phyloP scores from a whole-genome alignment of 2,113 vertebrate genomes.

The Procavia capensis region DNA sequence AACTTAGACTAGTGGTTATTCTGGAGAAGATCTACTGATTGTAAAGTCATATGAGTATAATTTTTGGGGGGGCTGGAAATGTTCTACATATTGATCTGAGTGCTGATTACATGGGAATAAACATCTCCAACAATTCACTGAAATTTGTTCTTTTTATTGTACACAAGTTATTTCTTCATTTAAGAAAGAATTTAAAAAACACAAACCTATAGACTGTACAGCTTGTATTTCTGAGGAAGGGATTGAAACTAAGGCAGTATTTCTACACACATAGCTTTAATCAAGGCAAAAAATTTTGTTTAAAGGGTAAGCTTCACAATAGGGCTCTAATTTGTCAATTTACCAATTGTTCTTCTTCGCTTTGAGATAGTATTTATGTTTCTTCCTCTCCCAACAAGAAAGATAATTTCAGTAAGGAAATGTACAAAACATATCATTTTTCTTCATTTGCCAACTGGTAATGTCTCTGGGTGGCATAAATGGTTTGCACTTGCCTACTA shows the following conservation, averaged over 20 bases:
- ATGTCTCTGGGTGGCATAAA: neutral
- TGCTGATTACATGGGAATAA: neutral
- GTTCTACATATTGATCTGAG: slow-evolving; percentile 22
- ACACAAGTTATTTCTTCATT: neutral
- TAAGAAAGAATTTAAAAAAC: slow-evolving; percentile 8
- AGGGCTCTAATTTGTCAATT: slow-evolving; percentile 4
- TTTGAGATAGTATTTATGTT: slow-evolving; percentile 41
- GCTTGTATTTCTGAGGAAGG: slow-evolving; percentile 6
- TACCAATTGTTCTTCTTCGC: neutral
- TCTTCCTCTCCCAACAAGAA: neutral
- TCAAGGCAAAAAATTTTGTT: slow-evolving; percentile 34
- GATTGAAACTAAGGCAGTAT: neutral
- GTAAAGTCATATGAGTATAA: slow-evolving; percentile 3
- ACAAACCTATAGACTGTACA: neutral
- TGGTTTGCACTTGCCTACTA: too few relatives aligned
- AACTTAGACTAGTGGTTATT: slow-evolving; percentile 29
- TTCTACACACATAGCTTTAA: slow-evolving; percentile 9
- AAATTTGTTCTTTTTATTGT: neutral
- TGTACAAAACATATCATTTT: slow-evolving; percentile 46
- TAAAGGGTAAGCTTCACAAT: slow-evolving; percentile 22
- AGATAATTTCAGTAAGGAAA: slow-evolving; percentile 18
- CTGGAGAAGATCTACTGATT: neutral
- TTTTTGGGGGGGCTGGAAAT: neutral
- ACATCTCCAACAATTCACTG: neutral
- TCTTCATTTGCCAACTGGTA: slow-evolving; percentile 25